Base-by-base conservation (phyloP, 2,888 invertebrate species). In the Actias luna region DNA sequence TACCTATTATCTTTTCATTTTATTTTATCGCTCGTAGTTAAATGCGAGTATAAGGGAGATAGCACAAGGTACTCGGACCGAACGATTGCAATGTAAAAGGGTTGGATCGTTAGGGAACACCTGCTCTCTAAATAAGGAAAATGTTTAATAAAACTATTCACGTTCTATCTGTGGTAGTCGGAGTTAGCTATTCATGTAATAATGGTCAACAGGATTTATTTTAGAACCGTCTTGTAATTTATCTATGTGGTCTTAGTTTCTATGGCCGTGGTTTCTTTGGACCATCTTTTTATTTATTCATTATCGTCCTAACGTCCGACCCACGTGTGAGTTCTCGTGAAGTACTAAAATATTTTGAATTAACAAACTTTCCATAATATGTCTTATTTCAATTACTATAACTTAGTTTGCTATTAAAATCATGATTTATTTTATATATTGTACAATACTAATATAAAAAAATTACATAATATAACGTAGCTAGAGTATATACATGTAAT, bases 71-170 rank as follows among this genome's bases (percentile, higher is more conserved):
- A 16, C 29, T 8, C 16, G 22, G 14, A 29, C 29, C 55, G 16
- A 55, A 16, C 55, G 55, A 55, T 55, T 55, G 55, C 55, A 55
- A 29, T 29, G 55, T 22, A 31, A 31, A 58, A 58, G 61, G 58
- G 61, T 42, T 39, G 65, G 36, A 60, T 69, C 63, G 67, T 65
- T 69, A 42, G 65, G 59, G 61, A 61, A 65, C 75, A 74, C 69
- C 74, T 75, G 72, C 65, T 71, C 67, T 68, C 65, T 63, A 27
- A 22, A 68, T 5, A 50, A 68, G 66, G 64, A 68, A 69, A 71
- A 74, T 59, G 59, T 67, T 61, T 63, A 63, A 62, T 63, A 63
- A 65, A 73, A 65, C 58, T n/a, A 58, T 18, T 36, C 35, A 57
- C 33, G 60, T 64, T 58, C 59, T 71, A 63, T 67, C 66, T 69